Evolutionary conservation across 1,140 invertebrate genomes (phyloP), one percentile per base, ranked within the genome.

Genomic region (Nebria ingens): DNA sequence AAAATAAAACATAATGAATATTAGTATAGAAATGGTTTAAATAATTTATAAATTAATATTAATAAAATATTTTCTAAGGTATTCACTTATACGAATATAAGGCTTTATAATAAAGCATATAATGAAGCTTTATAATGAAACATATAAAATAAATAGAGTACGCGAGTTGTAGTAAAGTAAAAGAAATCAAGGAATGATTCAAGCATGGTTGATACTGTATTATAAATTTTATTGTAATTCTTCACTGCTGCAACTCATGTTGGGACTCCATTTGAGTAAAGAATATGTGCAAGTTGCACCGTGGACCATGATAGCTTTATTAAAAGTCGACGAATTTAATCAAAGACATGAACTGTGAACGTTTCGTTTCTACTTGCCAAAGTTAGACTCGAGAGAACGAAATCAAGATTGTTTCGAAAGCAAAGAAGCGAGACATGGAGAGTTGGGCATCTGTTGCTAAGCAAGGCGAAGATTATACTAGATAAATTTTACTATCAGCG

Each of bases 161-260:
- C n/a, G n/a, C n/a, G n/a, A n/a, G n/a, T n/a, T n/a, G n/a, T n/a
- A n/a, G n/a, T n/a, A n/a, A n/a, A n/a, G n/a, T n/a, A n/a, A n/a
- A n/a, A n/a, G n/a, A n/a, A n/a, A n/a, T n/a, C n/a, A n/a, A n/a
- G n/a, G n/a, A n/a, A n/a, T n/a, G n/a, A n/a, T 34, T 9, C 25
- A 34, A 9, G 40, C 40, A 12, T 45, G 3, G 40, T 45, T 45
- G 40, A 3, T 12, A 12, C 17, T 45, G 40, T 45, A 45, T 45
- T 45, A 45, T 12, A 45, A 45, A 45, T 45, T 45, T 17, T 45
- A 17, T 45, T 11, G 40, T 45, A 45, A 45, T 45, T 45, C 40
- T 45, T 12, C 15, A 11, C 40, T 12, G 40, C 17, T 45, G 6
- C 9, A 17, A 45, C 3, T 12, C 9, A 45, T 17, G 40, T 12